Conservation (phyloP, 2,113 vertebrate species). For the Leucoraja erinaceus region DNA sequence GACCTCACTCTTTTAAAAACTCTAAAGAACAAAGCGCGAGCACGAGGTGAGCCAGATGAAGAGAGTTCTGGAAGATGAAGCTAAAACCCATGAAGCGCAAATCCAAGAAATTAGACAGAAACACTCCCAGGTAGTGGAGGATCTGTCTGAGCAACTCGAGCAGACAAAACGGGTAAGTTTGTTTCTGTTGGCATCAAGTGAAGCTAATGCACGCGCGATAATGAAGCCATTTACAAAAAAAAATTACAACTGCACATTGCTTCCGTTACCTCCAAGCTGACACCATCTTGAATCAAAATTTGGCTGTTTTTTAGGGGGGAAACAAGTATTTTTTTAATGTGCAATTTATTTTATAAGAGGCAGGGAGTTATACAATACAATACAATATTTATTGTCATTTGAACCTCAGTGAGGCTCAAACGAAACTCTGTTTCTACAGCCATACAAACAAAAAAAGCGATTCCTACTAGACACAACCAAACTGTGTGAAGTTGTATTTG, state of each 20-base stretch:
- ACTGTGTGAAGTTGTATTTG: too few relatives aligned
- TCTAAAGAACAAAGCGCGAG: constrained; percentile 79
- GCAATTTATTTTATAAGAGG: background rate
- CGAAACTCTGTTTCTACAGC: too few relatives aligned
- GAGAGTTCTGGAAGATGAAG: constrained; percentile 83
- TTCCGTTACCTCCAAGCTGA: background rate
- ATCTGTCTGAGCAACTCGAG: constrained; percentile 91
- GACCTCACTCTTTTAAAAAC: background rate
- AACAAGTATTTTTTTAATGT: background rate
- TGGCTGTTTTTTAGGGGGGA: background rate
- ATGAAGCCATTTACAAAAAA: too few relatives aligned
- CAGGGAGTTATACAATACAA: too few relatives aligned
- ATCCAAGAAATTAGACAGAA: constrained; percentile 89
- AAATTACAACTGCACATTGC: too few relatives aligned
- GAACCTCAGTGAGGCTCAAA: too few relatives aligned
- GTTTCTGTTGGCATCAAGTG: background rate
- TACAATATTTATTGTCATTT: too few relatives aligned
- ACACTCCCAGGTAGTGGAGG: constrained; percentile 83
- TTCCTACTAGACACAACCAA: too few relatives aligned
- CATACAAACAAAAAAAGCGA: too few relatives aligned
- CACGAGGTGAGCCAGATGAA: constrained; percentile 87
- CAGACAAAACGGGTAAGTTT: constrained; percentile 81
- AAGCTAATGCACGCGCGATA: background rate
- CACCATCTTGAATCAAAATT: background rate
- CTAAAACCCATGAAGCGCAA: constrained; percentile 76